Percentiles rank a stretch among this genome's conserved stretches.
phyloP scores from a whole-genome alignment of 2,113 vertebrate species.

The Phalacrocorax carbo region DNA sequence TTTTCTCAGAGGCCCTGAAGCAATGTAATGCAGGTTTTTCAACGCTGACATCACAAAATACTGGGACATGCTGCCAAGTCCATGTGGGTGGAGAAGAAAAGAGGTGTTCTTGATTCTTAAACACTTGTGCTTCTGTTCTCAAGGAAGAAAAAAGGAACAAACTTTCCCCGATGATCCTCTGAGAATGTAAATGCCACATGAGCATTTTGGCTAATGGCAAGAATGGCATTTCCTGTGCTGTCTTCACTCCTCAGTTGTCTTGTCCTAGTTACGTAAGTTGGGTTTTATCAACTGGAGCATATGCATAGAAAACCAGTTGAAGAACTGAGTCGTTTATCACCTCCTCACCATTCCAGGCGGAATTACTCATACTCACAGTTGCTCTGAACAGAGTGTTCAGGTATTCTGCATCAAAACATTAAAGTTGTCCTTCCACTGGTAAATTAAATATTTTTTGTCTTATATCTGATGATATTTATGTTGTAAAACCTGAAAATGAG shows the following conservation, averaged over 20 bases:
- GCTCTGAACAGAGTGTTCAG: conserved; percentile 19
- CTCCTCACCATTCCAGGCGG: conserved; percentile 30
- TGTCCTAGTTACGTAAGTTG: conserved; percentile 47
- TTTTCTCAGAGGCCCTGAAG: conserved; percentile 34
- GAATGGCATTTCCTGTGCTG: conserved; percentile 55
- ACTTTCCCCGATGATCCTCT: not conserved
- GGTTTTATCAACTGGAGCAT: conserved; percentile 34
- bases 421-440: not conserved
- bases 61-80: conserved; percentile 31
- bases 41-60: conserved; percentile 27
- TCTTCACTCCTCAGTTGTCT: conserved; percentile 13
- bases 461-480: not conserved
- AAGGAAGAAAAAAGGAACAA: not conserved
- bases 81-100: conserved; percentile 49
- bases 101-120: conserved; percentile 30
- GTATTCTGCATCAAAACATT: conserved; percentile 1
- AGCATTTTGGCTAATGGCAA: not conserved
- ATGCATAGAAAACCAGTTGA: conserved; percentile 39
- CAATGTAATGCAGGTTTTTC: conserved; percentile 26
- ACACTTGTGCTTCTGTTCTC: conserved; percentile 27
- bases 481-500: not conserved
- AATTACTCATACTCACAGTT: conserved; percentile 46
- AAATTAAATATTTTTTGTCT: not conserved
- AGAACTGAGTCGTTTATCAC: conserved; percentile 17
- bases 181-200: not conserved